Conservation (phyloP, 2,888 invertebrate genomes). For the Stenchaetothrips biformis region DNA sequence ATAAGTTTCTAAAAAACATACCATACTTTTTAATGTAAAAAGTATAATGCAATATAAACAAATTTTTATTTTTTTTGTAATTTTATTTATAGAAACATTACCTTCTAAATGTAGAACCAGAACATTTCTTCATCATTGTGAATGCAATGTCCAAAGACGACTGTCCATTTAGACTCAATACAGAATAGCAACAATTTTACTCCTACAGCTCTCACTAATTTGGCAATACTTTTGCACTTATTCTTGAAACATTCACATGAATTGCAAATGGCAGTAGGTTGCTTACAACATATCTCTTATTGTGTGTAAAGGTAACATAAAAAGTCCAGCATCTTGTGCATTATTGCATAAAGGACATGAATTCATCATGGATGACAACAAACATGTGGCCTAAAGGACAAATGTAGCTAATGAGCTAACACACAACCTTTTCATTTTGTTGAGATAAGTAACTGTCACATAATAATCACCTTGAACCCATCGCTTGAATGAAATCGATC, state of each 20-base stretch:
- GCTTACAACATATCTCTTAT: slow-evolving; percentile 5
- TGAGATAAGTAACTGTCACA: neutral
- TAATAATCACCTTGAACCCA: neutral
- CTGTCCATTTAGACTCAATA: neutral
- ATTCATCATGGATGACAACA: neutral
- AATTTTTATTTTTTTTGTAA: neutral
- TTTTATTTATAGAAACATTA: neutral
- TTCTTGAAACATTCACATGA: neutral
- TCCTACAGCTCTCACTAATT: slow-evolving; percentile 11
- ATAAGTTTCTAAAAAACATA: neutral
- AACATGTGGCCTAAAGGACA: neutral
- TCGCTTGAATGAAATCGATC: neutral
- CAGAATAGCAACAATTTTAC: slow-evolving; percentile 12
- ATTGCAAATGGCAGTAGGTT: slow-evolving; percentile 13
- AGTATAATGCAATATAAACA: neutral
- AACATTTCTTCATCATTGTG: neutral
- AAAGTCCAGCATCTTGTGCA: slow-evolving; percentile 3
- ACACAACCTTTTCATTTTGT: neutral
- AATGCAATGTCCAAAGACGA: neutral
- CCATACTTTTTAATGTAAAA: slow-evolving; percentile 9
- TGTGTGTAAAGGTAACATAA: neutral
- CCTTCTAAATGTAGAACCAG: neutral
- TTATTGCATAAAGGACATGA: slow-evolving; percentile 5
- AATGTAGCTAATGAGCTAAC: slow-evolving; percentile 8
- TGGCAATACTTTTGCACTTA: slow-evolving; percentile 23